phyloP scores from a whole-genome alignment of 2,797 vertebrate genomes.

The Enteromius afrohamiltoni region DNA sequence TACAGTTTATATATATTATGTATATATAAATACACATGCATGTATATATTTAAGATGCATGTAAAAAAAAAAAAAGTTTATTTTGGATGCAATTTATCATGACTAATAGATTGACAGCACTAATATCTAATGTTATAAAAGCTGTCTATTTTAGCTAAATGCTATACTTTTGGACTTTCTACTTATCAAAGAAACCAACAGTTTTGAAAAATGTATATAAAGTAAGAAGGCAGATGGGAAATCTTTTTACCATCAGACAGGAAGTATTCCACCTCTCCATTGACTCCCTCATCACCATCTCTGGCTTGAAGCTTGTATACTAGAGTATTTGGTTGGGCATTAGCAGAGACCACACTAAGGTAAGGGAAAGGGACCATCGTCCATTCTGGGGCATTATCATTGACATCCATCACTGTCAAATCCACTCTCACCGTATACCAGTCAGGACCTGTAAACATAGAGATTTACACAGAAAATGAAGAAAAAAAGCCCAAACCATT shows the following conservation, averaged over 20 bases:
- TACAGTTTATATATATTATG: too few relatives aligned
- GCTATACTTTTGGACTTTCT: background rate
- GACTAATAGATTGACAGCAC: too few relatives aligned
- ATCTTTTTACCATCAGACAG: slow-evolving; percentile 83
- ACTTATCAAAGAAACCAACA: background rate
- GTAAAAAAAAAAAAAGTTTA: too few relatives aligned
- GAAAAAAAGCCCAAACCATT: background rate
- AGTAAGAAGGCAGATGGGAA: background rate
- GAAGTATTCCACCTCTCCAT: slow-evolving; percentile 87
- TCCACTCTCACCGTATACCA: slow-evolving; percentile 84
- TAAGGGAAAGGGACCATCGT: slow-evolving; percentile 83
- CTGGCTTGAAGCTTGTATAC: slow-evolving; percentile 85
- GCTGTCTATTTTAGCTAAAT: background rate
- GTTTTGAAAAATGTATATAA: background rate
- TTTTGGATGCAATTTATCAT: too few relatives aligned
- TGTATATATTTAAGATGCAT: too few relatives aligned
- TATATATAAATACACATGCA: too few relatives aligned
- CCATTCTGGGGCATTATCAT: slow-evolving; percentile 87
- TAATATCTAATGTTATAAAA: background rate
- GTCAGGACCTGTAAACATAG: slow-evolving; percentile 75
- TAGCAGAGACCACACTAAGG: slow-evolving; percentile 81
- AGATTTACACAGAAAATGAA: background rate
- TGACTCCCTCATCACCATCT: slow-evolving; percentile 85
- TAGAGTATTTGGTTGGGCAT: slow-evolving; percentile 72
- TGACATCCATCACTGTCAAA: slow-evolving; percentile 84